A percentile compares a stretch with the other conserved stretches of the same genome.
Conservation (phyloP, 92 coral and sea anemone genomes). For the Porites evermanni region DNA sequence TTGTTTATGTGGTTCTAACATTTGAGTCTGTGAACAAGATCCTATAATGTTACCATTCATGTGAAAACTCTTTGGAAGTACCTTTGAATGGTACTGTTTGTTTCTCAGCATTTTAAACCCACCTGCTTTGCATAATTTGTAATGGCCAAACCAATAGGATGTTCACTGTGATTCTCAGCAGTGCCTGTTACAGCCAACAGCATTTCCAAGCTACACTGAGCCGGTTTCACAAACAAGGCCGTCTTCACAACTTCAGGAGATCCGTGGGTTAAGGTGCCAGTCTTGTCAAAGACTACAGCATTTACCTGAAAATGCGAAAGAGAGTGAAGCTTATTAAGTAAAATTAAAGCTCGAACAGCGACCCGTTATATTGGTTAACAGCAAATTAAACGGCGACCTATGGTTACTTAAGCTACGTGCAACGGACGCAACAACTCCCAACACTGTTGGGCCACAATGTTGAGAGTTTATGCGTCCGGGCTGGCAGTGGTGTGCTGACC, state of each 20-base stretch:
- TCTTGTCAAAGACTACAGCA: constrained; percentile 97
- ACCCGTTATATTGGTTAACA: not conserved
- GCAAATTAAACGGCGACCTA: too few species aligned
- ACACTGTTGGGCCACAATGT: too few species aligned
- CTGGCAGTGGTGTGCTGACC: too few species aligned
- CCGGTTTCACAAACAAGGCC: constrained; percentile 85
- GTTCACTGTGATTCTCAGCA: constrained; percentile 96
- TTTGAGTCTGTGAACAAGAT: too few species aligned
- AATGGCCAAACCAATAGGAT: constrained; percentile 92
- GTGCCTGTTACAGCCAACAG: constrained; percentile 87
- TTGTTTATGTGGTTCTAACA: too few species aligned
- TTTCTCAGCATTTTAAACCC: not conserved
- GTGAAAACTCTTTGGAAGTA: too few species aligned
- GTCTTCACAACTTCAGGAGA: constrained; percentile 92
- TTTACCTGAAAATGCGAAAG: constrained; percentile 73
- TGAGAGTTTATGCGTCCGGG: too few species aligned
- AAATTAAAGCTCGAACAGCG: not conserved
- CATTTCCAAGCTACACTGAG: constrained; percentile 74
- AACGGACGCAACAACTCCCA: too few species aligned
- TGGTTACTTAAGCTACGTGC: too few species aligned
- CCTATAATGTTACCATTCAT: too few species aligned
- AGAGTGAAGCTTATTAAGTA: not conserved
- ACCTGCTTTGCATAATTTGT: constrained; percentile 92
- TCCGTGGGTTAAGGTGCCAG: constrained; percentile 98
- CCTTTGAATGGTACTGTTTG: too few species aligned